Evolutionary conservation across 2,888 invertebrate species (phyloP).

Genomic region (Isotomurus palustris): DNA sequence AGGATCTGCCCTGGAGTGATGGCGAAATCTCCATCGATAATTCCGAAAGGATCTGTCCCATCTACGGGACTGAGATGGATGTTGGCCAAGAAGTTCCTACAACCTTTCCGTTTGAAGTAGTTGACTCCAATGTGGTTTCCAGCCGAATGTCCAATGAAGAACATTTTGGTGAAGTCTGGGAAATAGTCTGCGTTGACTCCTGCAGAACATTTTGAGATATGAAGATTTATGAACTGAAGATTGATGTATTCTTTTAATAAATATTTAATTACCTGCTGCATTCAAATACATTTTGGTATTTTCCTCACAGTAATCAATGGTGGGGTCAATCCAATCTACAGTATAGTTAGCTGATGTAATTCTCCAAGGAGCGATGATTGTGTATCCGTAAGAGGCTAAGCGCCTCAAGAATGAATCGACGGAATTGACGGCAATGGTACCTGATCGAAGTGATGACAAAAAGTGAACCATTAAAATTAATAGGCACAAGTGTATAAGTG

Average conservation of each 20-base stretch:
- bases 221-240: neutral
- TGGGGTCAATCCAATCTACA: slow-evolving; percentile 28
- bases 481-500: too few relatives aligned
- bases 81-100: slow-evolving; percentile 38
- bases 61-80: slow-evolving; percentile 45
- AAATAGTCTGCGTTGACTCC: slow-evolving; percentile 17
- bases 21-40: slow-evolving; percentile 33
- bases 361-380: slow-evolving; percentile 34
- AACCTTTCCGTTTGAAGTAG: slow-evolving; percentile 29
- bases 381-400: slow-evolving; percentile 32
- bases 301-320: slow-evolving; percentile 18
- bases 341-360: slow-evolving; percentile 20
- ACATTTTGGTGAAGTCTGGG: slow-evolving; percentile 22
- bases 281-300: slow-evolving; percentile 5
- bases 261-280: slow-evolving; percentile 11
- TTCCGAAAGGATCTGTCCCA: slow-evolving; percentile 41
- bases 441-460: neutral
- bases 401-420: slow-evolving; percentile 20
- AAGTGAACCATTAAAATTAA: too few relatives aligned
- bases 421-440: slow-evolving; percentile 13
- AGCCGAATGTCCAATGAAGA: slow-evolving; percentile 33
- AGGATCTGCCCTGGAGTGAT: slow-evolving; percentile 39
- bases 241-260: neutral
- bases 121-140: slow-evolving; percentile 36
- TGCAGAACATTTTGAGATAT: neutral